These are phyloP conservation scores for Semicossyphus pulcher DNA, from an alignment of 2,113 vertebrate genomes.

Conservation along the genomic window DNA sequence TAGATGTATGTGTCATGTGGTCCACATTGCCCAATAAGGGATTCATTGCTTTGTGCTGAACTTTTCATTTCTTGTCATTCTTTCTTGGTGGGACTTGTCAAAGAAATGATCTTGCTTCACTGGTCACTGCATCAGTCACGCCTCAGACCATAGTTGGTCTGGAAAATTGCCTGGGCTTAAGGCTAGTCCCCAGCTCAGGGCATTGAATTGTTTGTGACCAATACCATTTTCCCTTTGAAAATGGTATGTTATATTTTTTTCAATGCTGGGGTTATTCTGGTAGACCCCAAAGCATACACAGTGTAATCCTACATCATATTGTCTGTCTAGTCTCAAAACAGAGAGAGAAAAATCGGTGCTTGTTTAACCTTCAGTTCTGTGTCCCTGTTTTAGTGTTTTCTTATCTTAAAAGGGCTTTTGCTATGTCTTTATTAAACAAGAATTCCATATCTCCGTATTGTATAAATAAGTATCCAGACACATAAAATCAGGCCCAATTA, in stretches of 20 bases:
- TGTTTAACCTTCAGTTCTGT: slow-evolving; percentile 19
- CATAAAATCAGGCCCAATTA: background rate
- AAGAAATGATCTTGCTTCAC: slow-evolving; percentile 78
- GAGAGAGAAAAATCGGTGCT: background rate
- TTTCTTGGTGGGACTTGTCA: slow-evolving; percentile 75
- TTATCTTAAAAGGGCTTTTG: background rate
- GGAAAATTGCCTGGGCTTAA: slow-evolving; percentile 71
- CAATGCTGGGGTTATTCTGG: slow-evolving; percentile 38
- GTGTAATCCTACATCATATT: slow-evolving; percentile 38
- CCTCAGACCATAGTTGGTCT: slow-evolving; percentile 55
- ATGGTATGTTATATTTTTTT: slow-evolving; percentile 5
- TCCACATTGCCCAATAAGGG: slow-evolving; percentile 34
- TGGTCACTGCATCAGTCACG: slow-evolving; percentile 71
- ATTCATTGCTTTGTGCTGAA: slow-evolving; percentile 66
- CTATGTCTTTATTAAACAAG: background rate
- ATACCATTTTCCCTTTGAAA: slow-evolving; percentile 39
- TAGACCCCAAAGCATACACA: slow-evolving; percentile 26
- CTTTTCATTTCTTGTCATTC: slow-evolving; percentile 70
- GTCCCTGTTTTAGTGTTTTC: slow-evolving; percentile 1
- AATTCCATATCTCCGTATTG: background rate
- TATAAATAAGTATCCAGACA: slow-evolving; percentile 5
- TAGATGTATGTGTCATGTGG: slow-evolving; percentile 30
- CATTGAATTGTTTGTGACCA: slow-evolving; percentile 61
- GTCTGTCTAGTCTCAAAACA: slow-evolving; percentile 12
- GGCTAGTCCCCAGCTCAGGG: slow-evolving; percentile 51